Evolutionary conservation across 2,888 invertebrate genomes (phyloP).

Genomic region (Platycheirus rosarum): DNA sequence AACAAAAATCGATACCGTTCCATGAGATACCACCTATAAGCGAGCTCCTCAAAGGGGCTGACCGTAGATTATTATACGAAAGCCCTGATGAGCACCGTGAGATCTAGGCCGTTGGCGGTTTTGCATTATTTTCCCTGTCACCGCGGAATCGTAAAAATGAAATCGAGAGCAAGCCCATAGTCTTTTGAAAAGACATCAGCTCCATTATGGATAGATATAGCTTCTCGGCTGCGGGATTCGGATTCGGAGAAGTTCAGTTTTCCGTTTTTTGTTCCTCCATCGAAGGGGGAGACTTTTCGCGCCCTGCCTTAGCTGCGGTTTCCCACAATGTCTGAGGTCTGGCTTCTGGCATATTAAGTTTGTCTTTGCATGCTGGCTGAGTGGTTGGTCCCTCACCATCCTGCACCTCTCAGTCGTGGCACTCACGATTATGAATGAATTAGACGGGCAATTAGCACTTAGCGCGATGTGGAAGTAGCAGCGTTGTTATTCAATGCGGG

Average conservation of each 20-base stretch:
- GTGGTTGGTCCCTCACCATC: conserved; percentile 34
- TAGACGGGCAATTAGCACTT: conserved; percentile 73
- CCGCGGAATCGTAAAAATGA: conserved; percentile 54
- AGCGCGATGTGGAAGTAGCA: conserved; percentile 47
- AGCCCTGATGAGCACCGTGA: conserved; percentile 76
- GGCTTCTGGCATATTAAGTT: conserved; percentile 21
- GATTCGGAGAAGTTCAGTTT: conserved; percentile 66
- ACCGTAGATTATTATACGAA: conserved; percentile 67
- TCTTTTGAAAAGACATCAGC: conserved; percentile 43
- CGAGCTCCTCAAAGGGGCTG: conserved; percentile 45
- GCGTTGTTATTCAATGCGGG: conserved; percentile 67
- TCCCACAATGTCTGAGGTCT: conserved; percentile 55
- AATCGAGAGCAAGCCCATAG: conserved; percentile 67
- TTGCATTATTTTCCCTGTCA: conserved; percentile 31
- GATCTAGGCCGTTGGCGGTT: conserved; percentile 75
- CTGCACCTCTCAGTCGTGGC: not conserved
- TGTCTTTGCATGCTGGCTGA: conserved; percentile 48
- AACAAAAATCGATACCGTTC: conserved; percentile 61
- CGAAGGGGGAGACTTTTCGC: conserved; percentile 13
- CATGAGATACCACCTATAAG: conserved; percentile 5
- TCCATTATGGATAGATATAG: not conserved
- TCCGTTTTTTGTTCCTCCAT: conserved; percentile 28
- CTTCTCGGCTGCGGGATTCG: conserved; percentile 43
- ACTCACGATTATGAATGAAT: conserved; percentile 72
- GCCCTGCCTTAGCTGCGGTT: conserved; percentile 19